Conservation (phyloP, 2,797 vertebrate species). For the Avahi laniger region DNA sequence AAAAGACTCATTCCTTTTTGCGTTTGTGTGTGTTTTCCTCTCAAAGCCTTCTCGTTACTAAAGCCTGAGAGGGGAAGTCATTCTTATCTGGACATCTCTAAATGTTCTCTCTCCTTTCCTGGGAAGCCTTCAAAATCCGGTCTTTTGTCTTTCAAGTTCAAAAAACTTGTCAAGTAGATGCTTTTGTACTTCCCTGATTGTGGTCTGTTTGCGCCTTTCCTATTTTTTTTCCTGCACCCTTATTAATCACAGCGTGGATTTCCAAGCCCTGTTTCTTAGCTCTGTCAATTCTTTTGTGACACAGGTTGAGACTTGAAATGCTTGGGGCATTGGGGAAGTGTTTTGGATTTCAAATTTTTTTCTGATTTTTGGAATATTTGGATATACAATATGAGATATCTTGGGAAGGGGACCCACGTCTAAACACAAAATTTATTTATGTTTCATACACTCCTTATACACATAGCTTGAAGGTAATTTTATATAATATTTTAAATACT, state of each 20-base stretch:
- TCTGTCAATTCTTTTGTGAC: neutral
- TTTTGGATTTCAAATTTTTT: neutral
- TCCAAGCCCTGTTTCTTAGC: neutral
- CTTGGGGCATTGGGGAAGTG: neutral
- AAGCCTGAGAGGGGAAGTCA: conserved; percentile 11
- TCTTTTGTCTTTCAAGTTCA: conserved; percentile 65
- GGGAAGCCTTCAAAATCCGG: conserved; percentile 50
- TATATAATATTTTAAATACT: neutral
- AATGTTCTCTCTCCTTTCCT: conserved; percentile 57
- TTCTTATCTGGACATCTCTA: conserved; percentile 49
- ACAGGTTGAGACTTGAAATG: neutral
- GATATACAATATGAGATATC: neutral
- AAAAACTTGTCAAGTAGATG: conserved; percentile 52
- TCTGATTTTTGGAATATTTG: neutral
- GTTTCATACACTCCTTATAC: neutral
- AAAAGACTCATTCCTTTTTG: neutral
- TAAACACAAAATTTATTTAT: neutral
- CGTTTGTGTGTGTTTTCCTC: neutral
- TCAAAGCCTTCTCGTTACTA: neutral
- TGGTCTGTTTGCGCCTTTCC: neutral
- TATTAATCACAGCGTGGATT: conserved; percentile 38
- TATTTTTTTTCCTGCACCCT: conserved; percentile 12
- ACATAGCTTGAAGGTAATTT: neutral
- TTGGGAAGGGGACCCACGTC: neutral
- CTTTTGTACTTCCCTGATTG: conserved; percentile 52